Evolutionary conservation across 2,888 invertebrate species (phyloP).

Genomic region (Cyclophora albipunctata): DNA sequence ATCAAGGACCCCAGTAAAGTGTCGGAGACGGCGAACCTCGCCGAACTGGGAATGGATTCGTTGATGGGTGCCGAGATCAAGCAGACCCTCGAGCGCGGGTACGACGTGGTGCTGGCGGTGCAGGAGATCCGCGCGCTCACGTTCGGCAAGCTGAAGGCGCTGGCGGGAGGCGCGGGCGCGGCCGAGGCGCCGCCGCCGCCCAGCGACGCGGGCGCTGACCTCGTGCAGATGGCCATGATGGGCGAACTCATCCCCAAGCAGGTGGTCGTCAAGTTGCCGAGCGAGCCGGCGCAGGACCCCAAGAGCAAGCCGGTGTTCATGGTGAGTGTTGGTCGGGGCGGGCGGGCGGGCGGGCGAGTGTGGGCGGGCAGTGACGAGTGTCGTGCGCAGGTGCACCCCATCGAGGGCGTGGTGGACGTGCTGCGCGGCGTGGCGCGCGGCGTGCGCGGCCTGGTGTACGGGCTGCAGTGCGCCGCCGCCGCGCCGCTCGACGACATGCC

Average conservation of each 20-base stretch:
- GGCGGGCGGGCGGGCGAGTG: slow-evolving; percentile 54
- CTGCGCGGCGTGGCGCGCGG: slow-evolving; percentile 82
- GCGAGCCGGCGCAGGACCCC: slow-evolving; percentile 56
- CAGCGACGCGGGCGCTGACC: slow-evolving; percentile 39
- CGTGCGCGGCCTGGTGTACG: slow-evolving; percentile 86
- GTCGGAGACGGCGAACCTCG: slow-evolving; percentile 83
- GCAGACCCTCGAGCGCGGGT: slow-evolving; percentile 93
- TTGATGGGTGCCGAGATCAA: slow-evolving; percentile 99
- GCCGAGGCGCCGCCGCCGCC: slow-evolving; percentile 7
- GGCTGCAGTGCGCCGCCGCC: slow-evolving; percentile 89
- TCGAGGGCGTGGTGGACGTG: slow-evolving; percentile 88
- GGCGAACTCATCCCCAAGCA: slow-evolving; percentile 85
- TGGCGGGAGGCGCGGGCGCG: slow-evolving; percentile 50
- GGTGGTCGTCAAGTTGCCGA: slow-evolving; percentile 80
- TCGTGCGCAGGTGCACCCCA: slow-evolving; percentile 86
- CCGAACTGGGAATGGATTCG: slow-evolving; percentile 98
- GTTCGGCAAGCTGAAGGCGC: slow-evolving; percentile 81
- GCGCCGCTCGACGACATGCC: slow-evolving; percentile 84
- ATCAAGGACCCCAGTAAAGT: slow-evolving; percentile 90
- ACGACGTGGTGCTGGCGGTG: slow-evolving; percentile 91
- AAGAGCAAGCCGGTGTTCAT: slow-evolving; percentile 77
- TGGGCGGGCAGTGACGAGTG: slow-evolving; percentile 75
- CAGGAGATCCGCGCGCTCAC: slow-evolving; percentile 92
- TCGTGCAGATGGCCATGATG: slow-evolving; percentile 56
- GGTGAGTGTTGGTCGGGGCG: slow-evolving; percentile 56